Percentiles rank a stretch among this genome's conserved stretches.
These are phyloP conservation scores for Podocnemis expansa DNA, from an alignment of 2,113 vertebrate species.

Conservation along the genomic window DNA sequence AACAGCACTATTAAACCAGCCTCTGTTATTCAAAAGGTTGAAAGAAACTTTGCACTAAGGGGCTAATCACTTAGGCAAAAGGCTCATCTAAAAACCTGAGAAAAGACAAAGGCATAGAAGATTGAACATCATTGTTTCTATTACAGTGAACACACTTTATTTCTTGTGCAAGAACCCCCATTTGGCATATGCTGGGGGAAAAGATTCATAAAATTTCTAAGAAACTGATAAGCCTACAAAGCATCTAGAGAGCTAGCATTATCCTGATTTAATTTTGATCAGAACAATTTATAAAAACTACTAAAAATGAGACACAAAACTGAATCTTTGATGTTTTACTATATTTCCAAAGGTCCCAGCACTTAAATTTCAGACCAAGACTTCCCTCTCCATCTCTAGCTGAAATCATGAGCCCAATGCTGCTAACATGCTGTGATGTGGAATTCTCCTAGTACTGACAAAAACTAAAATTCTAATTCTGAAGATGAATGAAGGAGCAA, in stretches of 20 bases:
- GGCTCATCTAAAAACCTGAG: no score
- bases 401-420: background rate
- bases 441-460: background rate
- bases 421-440: background rate
- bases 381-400: background rate
- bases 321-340: background rate
- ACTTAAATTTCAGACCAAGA: background rate
- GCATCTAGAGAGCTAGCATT: background rate
- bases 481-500: background rate
- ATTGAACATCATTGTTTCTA: no score
- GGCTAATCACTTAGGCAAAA: no score
- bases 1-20: no score
- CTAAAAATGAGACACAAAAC: background rate
- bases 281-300: background rate
- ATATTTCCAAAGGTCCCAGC: background rate
- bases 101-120: no score
- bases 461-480: background rate
- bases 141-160: no score
- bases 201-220: background rate
- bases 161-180: no score
- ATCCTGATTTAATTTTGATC: background rate
- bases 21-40: no score
- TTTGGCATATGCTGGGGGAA: background rate
- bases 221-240: background rate
- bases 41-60: no score